Evolutionary conservation across 1,140 invertebrate species (phyloP), one percentile per base, ranked within the genome.

Genomic region (Zaprionus inermis): DNA sequence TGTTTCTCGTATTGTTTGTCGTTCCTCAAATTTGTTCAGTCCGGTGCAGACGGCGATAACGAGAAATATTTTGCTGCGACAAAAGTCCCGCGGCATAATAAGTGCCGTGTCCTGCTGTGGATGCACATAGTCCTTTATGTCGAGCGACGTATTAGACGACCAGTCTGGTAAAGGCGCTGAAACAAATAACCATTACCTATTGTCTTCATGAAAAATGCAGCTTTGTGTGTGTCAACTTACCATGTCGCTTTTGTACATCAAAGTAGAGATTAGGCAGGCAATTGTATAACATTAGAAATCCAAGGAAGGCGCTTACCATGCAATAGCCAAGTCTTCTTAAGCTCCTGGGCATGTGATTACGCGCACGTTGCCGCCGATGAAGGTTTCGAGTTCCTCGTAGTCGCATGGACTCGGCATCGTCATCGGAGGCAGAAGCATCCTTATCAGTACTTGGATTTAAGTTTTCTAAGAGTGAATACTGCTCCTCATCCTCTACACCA

Each of bases 31-130:
- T 92, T 97, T 95, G 1, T 86, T 81, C 0, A 96, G 94, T 9
- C 95, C 94, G 0, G 96, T 97, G 83, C 95, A 96, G 1, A 97
- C 94, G 16, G 97, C 93, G 60, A 97, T 95, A 6, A 97, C 92
- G 18, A 97, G 91, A 82, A 96, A 95, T 7, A 81, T 86, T 54
- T 84, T 93, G 90, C 80, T 92, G 9, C 78, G 80, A 92, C 95
- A 97, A 46, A 95, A 92, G 56, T 93, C 88, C 46, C 90, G 93
- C 7, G 95, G 95, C 78, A 94, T 93, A 77, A 96, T 93, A 52
- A 96, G 92, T 22, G 94, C 93, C 10, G 96, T 96, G 9, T 94
- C 93, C 81, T 95, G 96, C 60, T 95, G 94, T 1, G 95, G 95
- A 71, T 94, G 93, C 7, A 97, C 94, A 79, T 97, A 97, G 70